Percentiles rank a stretch among this genome's conserved stretches.
phyloP scores from a whole-genome alignment of 2,888 invertebrate genomes.

The Girardia tigrina region DNA sequence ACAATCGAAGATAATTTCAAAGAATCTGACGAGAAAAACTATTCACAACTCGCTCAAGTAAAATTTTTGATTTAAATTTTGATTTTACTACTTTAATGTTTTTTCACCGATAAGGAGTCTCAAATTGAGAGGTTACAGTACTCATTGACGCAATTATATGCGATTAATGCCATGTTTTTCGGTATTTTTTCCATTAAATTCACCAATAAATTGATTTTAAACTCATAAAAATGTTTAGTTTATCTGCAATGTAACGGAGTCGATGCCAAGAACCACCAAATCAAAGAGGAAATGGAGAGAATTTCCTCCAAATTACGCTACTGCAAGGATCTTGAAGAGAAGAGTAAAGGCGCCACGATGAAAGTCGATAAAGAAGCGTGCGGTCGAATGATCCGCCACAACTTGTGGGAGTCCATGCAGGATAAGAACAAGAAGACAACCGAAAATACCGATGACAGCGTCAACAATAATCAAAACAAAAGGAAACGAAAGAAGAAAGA shows the following conservation, averaged over 20 bases:
- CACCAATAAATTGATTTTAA: too few species aligned
- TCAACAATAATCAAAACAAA: not conserved
- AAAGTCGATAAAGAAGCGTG: not conserved
- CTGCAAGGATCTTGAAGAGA: not conserved
- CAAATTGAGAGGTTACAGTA: conserved; percentile 6
- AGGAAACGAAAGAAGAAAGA: not conserved
- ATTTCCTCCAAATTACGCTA: not conserved
- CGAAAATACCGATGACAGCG: not conserved
- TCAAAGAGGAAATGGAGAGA: not conserved
- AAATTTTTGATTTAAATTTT: not conserved
- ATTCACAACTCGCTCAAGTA: not conserved
- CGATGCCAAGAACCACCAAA: conserved; percentile 14
- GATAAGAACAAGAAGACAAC: not conserved
- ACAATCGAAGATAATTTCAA: not conserved
- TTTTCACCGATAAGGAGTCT: not conserved
- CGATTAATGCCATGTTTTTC: not conserved
- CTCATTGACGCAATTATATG: not conserved
- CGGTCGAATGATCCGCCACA: not conserved
- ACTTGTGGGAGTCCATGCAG: not conserved
- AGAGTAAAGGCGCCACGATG: not conserved
- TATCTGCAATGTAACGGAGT: not conserved
- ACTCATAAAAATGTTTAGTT: too few species aligned
- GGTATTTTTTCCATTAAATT: too few species aligned
- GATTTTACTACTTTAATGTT: not conserved
- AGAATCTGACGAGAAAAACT: not conserved